Base-by-base conservation (phyloP, 2,113 vertebrate species). In the Mesembrinibis cayennensis region DNA sequence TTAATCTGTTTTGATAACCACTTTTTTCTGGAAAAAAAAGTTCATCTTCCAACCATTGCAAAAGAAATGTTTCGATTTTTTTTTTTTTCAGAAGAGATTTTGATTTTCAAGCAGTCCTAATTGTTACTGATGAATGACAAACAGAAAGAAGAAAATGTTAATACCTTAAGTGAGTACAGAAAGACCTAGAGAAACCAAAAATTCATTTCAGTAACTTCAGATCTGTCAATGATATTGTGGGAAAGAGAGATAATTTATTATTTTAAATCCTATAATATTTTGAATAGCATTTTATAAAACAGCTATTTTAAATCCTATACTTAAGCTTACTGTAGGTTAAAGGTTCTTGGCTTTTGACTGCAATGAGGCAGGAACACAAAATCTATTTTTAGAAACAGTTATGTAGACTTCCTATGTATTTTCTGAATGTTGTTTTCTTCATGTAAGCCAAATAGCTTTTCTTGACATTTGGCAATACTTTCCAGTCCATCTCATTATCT, bases 1-100 rank as follows among this genome's bases (percentile, higher is more conserved):
- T 16, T 36, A 32, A 84, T 47, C 27, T 36, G 11, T 47, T 55
- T 47, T n/a, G 11, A 59, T 29, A 50, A 23, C 4, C 8, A 30
- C 3, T 9, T 65, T 38, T 10, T 23, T 15, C 14, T 13, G 11
- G 11, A 49, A 49, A 49, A 49, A 49, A 22, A 49, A 49, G 21
- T 6, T 50, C 0, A 1, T 47, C 10, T 79, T 42, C 40, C 16
- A 82, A 55, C 3, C 1, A 19, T 13, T 82, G 8, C 1, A 38
- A 88, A 77, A 44, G 2, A 49, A 21, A 49, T 21, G 40, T 42
- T 40, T 11, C 4, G 40, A 12, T 10, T 40, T 10, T 9, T 40
- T 40, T 27, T 56, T 18, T 49, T 47, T 29, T 13, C 9, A 44
- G 13, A 63, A 55, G 40, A 34, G 1, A 20, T 76, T 45, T 36